Evolutionary conservation across 1,140 invertebrate genomes (phyloP).

Genomic region (Pseudobourletiella spinata): DNA sequence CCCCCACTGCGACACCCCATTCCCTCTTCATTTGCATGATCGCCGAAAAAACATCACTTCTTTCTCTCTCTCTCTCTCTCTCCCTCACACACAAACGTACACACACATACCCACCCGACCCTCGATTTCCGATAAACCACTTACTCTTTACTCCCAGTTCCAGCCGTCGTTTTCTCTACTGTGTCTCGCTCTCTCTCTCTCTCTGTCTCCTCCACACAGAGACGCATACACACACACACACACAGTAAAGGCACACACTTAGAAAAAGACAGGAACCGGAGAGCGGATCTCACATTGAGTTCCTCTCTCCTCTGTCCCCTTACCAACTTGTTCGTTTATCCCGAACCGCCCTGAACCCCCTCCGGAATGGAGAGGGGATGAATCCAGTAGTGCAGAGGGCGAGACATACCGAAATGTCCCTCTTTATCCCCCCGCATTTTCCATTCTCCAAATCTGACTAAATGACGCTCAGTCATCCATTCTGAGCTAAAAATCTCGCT

Average conservation of each 20-base stretch:
- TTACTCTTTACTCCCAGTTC: slow-evolving; percentile 7
- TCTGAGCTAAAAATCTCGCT: neutral
- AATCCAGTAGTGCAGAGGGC: too few relatives aligned
- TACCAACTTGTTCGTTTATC: too few relatives aligned
- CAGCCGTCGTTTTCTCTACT: slow-evolving; percentile 15
- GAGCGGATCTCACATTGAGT: too few relatives aligned
- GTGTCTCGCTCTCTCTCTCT: slow-evolving; percentile 12
- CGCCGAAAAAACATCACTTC: slow-evolving; percentile 22
- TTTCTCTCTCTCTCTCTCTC: slow-evolving; percentile 4
- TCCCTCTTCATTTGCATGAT: slow-evolving; percentile 36
- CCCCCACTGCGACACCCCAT: slow-evolving; percentile 30
- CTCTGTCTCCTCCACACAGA: slow-evolving; percentile 3
- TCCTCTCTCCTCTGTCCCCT: too few relatives aligned
- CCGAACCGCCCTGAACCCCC: too few relatives aligned
- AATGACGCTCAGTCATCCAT: neutral
- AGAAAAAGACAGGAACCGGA: too few relatives aligned
- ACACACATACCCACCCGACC: neutral
- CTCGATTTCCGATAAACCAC: slow-evolving; percentile 27
- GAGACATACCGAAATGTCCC: neutral
- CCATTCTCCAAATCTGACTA: neutral
- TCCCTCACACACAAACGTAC: too few relatives aligned
- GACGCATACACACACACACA: slow-evolving; percentile 3
- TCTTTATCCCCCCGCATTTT: neutral
- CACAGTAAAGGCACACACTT: too few relatives aligned
- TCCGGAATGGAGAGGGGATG: too few relatives aligned